phyloP scores from a whole-genome alignment of 2,797 vertebrate species.

The Eleutherodactylus coqui region DNA sequence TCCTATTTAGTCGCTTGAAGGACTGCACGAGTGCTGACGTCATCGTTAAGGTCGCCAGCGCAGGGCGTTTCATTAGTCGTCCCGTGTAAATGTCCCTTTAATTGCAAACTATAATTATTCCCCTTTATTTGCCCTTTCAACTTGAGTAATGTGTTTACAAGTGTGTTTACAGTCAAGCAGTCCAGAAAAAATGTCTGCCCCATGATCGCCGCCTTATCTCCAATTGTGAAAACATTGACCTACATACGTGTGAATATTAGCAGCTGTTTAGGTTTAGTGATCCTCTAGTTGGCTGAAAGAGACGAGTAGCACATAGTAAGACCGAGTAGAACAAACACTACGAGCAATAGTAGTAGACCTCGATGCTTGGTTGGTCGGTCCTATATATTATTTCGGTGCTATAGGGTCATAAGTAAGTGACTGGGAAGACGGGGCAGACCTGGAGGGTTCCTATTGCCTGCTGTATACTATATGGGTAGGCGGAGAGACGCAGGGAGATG shows the following conservation, averaged over 20 bases:
- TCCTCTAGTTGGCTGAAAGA: neutral
- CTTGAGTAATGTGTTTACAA: neutral
- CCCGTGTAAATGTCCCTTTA: too few species aligned
- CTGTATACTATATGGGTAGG: conserved; percentile 20
- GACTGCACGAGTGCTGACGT: too few species aligned
- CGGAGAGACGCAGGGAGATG: conserved; percentile 27
- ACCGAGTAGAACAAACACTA: too few species aligned
- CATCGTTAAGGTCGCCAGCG: too few species aligned
- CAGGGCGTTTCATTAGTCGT: too few species aligned
- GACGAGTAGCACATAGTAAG: neutral
- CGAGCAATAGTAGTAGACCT: too few species aligned
- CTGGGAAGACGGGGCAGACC: too few species aligned
- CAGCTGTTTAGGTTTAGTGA: neutral
- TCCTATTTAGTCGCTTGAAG: too few species aligned
- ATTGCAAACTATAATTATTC: neutral
- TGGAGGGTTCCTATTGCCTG: neutral
- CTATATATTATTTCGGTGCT: neutral
- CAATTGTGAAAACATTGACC: neutral
- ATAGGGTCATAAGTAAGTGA: neutral
- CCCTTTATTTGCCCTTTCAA: neutral
- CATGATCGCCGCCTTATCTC: neutral
- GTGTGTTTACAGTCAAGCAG: neutral
- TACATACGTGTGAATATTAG: neutral
- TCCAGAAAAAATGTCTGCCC: neutral
- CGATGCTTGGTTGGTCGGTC: neutral